Conservation (phyloP, 2,888 invertebrate genomes). For the Tupiocoris notatus region DNA sequence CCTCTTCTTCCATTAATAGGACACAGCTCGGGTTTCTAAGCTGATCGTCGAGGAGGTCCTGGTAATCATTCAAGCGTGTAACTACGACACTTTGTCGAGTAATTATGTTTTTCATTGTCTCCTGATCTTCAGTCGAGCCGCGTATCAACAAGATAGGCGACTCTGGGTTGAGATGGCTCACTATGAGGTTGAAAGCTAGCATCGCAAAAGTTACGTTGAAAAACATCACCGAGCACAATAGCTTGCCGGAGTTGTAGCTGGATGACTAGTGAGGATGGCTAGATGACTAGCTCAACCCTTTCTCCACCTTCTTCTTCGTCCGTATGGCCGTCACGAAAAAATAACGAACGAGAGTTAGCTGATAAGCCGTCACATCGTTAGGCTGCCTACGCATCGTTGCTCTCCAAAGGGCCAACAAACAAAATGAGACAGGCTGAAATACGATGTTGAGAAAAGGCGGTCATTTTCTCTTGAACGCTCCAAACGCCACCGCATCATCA, state of each 20-base stretch:
- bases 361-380: slow-evolving; percentile 15
- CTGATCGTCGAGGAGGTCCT: neutral
- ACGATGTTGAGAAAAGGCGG: neutral
- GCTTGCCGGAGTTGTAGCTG: neutral
- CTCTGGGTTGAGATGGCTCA: neutral
- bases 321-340: neutral
- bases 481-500: neutral
- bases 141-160: neutral
- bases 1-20: neutral
- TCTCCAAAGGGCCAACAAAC: neutral
- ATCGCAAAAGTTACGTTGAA: slow-evolving; percentile 6
- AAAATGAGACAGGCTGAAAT: neutral
- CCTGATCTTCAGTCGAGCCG: neutral
- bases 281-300: neutral
- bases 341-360: slow-evolving; percentile 16
- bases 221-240: slow-evolving; percentile 12
- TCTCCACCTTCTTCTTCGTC: neutral
- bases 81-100: neutral
- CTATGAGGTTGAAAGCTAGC: neutral
- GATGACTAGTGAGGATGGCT: neutral
- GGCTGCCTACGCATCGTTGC: slow-evolving; percentile 21
- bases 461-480: neutral
- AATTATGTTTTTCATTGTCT: neutral
- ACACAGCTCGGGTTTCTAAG: neutral
- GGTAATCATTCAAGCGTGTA: neutral